These are phyloP conservation scores for Apotomis betuletana DNA, from an alignment of 2,888 invertebrate genomes.

Conservation along the genomic window DNA sequence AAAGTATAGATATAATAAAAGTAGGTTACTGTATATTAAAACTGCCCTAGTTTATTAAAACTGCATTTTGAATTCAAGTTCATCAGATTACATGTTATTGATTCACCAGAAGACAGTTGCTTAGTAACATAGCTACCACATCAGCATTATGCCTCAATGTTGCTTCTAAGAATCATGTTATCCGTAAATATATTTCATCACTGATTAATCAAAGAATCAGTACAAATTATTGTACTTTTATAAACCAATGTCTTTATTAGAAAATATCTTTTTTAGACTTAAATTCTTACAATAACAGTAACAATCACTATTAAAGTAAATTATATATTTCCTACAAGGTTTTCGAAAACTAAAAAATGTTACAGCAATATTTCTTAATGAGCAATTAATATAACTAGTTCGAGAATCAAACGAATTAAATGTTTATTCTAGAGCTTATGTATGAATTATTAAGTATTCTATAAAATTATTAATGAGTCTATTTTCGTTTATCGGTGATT, in stretches of 20 bases:
- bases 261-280: no score
- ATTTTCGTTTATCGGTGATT: neutral
- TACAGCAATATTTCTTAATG: neutral
- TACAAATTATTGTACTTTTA: neutral
- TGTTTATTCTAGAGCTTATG: neutral
- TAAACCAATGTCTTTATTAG: no score
- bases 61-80: slow-evolving; percentile 6
- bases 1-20: neutral
- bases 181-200: neutral
- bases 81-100: neutral
- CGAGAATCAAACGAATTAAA: neutral
- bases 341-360: neutral
- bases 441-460: neutral
- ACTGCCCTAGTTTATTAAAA: neutral
- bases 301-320: no score
- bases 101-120: slow-evolving; percentile 13
- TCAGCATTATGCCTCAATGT: neutral
- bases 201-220: neutral
- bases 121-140: slow-evolving; percentile 5
- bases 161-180: neutral
- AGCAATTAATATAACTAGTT: neutral
- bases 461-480: neutral
- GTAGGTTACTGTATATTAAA: neutral
- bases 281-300: no score
- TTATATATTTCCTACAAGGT: no score